Evolutionary conservation across 2,113 vertebrate genomes (phyloP).

Genomic region (Albula glossodonta): DNA sequence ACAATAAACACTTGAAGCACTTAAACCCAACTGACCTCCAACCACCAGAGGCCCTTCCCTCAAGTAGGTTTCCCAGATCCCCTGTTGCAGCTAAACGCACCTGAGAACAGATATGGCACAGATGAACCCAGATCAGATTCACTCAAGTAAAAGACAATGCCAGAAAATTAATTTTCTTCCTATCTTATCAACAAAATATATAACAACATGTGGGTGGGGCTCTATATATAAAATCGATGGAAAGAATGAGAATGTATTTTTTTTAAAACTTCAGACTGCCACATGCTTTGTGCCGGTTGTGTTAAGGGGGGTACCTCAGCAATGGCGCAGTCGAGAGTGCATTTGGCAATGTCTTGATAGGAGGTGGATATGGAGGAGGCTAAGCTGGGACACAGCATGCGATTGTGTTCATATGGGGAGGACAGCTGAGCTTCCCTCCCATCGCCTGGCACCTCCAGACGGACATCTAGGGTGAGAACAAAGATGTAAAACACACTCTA

Average conservation of each 20-base stretch:
- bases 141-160: not conserved
- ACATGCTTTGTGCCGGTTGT: not conserved
- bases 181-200: not conserved
- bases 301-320: slow-evolving; percentile 71
- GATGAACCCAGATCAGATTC: not conserved
- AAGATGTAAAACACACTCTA: not conserved
- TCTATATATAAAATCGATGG: not conserved
- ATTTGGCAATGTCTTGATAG: slow-evolving; percentile 83
- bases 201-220: not conserved
- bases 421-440: slow-evolving; percentile 55
- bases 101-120: slow-evolving; percentile 60
- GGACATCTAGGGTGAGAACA: slow-evolving; percentile 52
- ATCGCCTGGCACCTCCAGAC: slow-evolving; percentile 41
- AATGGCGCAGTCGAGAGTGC: slow-evolving; percentile 72
- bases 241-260: not conserved
- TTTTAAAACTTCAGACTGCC: not conserved
- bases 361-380: slow-evolving; percentile 68
- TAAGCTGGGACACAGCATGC: slow-evolving; percentile 61
- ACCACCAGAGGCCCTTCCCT: slow-evolving; percentile 71
- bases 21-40: slow-evolving; percentile 81
- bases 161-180: not conserved
- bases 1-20: too few relatives aligned
- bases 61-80: slow-evolving; percentile 80
- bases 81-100: slow-evolving; percentile 83
- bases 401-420: slow-evolving; percentile 52